Base-by-base conservation (phyloP, 2,113 vertebrate genomes). In the Girardinichthys multiradiatus region DNA sequence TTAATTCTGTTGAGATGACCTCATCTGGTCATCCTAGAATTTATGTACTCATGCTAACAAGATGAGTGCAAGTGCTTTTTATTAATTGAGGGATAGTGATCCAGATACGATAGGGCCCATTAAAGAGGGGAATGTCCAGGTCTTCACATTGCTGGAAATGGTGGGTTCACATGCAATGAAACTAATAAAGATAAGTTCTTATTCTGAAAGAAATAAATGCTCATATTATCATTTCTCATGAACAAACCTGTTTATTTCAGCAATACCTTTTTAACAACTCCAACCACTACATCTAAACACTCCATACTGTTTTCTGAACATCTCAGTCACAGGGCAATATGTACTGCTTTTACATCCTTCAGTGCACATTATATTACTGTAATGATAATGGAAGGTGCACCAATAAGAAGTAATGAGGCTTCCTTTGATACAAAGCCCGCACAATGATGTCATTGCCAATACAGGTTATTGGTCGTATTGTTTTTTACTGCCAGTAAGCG, bases 41-140 rank as follows among this genome's bases (percentile, higher is more conserved):
- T 82, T 84, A 84, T 88, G 79, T 81, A 86, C 86, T 87, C 68
- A 89, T 89, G 82, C 79, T 68, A 83, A 87, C 71, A 19, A 80
- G 76, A 73, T 82, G 79, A 78, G 79, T 70, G 45, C 70, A 68
- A 87, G 54, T 64, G 67, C 60, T 87, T 85, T 90, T 86, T 84
- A 88, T 84, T 90, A 80, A 86, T 70, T 37, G 60, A 39, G 78
- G 14, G 81, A 33, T 68, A 68, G 66, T 37, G 57, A 75, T 67
- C 0, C 48, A 74, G 74, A 48, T 57, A 65, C 35, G 26, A 71
- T 26, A 4, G 57, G 63, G 60, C 29, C 68, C 30, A 75, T 74
- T 78, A 78, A 88, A 65, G 78, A 71, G 81, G 72, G 75, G 45
- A 81, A 80, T 70, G 68, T 79, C 71, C 48, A 42, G 68, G 70